Evolutionary conservation across 2,113 vertebrate species (phyloP), one percentile per base, ranked within the genome.

Genomic region (Dipodomys ordii): DNA sequence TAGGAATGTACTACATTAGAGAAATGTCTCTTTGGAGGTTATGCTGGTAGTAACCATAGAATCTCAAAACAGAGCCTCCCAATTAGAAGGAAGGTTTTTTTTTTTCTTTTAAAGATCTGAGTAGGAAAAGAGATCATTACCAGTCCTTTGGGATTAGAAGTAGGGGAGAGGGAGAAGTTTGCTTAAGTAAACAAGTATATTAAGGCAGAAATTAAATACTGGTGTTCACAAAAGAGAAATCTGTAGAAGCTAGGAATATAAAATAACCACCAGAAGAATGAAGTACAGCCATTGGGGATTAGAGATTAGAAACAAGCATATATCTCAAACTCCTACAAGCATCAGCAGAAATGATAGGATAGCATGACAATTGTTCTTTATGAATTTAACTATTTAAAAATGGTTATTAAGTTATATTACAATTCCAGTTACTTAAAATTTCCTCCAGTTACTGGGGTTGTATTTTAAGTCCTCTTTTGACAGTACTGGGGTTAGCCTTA

Each of bases 171-270:
- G n/a, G 44, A 69, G 35, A 84, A 91, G 64, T 20, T 94, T 95
- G 19, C 79, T 94, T 94, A 87, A 27, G 78, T 88, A 88, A 88
- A 74, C 30, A 87, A 27, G 62, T 87, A 18, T 69, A 69, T 53
- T 53, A 57, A 76, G 44, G 27, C 25, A 53, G 27, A 83, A 39
- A 20, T 60, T 91, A 77, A 64, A 73, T 32, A 88, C 20, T 73
- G 22, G 72, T 69, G 22, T 78, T 92, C 78, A 62, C 30, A 78
- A 84, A n/a, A 44, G 44, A 92, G 57, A 91, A 81, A 44, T 49
- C 85, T 62, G 68, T 69, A 87, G 81, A 81, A n/a, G 44, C 16
- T 71, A 27, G 91, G 73, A 88, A 74, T 83, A 74, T 13, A 86
- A 89, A 69, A 67, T 79, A 79, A 85, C 62, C 30, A 7, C 12